Evolutionary conservation across 2,113 vertebrate genomes (phyloP).

Genomic region (Chloroceryle aenea): DNA sequence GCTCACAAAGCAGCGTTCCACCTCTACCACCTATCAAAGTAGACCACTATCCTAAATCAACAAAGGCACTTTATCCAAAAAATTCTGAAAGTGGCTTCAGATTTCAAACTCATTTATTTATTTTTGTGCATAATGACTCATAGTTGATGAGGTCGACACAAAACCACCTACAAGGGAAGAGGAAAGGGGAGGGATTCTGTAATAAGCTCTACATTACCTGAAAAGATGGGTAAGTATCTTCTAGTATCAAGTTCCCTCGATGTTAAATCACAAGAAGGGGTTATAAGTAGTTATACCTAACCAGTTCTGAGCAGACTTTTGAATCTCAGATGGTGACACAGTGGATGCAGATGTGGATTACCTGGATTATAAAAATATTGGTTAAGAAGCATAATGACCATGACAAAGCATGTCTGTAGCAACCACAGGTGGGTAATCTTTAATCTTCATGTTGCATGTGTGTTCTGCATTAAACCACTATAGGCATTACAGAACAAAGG

Average conservation of each 20-base stretch:
- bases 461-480: background rate
- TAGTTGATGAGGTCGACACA: background rate
- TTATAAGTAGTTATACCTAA: background rate
- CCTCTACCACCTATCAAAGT: background rate
- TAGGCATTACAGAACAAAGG: background rate
- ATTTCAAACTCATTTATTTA: background rate
- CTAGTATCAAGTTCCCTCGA: rapidly evolving
- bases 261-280: background rate
- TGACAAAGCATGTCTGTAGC: background rate
- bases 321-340: background rate
- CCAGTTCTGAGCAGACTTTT: background rate
- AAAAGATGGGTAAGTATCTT: background rate
- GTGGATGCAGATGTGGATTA: background rate
- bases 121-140: background rate
- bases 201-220: background rate
- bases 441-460: background rate
- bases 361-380: background rate
- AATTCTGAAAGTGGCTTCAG: background rate
- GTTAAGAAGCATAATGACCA: background rate
- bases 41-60: background rate
- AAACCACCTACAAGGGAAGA: background rate
- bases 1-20: background rate
- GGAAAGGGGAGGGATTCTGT: background rate
- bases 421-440: background rate
- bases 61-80: background rate